Conservation (phyloP, 2,113 vertebrate species). For the Forbesichthys agassizii region DNA sequence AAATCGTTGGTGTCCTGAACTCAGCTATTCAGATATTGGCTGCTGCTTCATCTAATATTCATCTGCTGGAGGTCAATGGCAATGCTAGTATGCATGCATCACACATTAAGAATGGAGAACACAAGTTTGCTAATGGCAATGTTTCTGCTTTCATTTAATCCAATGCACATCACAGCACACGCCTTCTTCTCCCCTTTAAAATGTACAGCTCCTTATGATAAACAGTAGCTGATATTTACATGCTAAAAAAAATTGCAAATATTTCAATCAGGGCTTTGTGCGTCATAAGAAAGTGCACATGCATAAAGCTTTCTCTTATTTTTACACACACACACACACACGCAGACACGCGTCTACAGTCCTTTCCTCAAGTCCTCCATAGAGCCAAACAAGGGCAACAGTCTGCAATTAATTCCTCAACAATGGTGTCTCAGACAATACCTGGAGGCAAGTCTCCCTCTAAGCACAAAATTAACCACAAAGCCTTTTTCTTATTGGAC, state of each 20-base stretch:
- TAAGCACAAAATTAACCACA: slow-evolving; percentile 31
- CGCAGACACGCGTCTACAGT: not conserved
- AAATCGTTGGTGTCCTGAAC: slow-evolving; percentile 78
- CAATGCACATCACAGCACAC: no score
- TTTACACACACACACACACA: no score
- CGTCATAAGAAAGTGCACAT: no score
- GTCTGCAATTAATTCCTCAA: slow-evolving; percentile 56
- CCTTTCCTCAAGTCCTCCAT: slow-evolving; percentile 20
- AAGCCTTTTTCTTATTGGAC: slow-evolving; percentile 54
- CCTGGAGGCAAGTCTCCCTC: slow-evolving; percentile 54
- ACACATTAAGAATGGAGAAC: slow-evolving; percentile 43
- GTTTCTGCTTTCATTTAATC: no score
- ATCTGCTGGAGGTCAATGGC: slow-evolving; percentile 72
- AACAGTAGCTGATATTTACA: no score
- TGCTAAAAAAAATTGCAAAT: no score
- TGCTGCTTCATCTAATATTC: slow-evolving; percentile 76
- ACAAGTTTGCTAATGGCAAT: no score
- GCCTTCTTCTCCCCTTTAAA: no score
- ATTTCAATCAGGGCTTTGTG: no score
- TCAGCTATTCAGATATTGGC: slow-evolving; percentile 74
- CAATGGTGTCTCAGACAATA: slow-evolving; percentile 61
- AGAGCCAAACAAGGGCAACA: slow-evolving; percentile 25
- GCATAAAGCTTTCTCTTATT: not conserved
- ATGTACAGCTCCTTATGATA: no score
- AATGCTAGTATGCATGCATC: slow-evolving; percentile 48